Conservation (phyloP, 2,797 vertebrate genomes). For the Champsocephalus esox region DNA sequence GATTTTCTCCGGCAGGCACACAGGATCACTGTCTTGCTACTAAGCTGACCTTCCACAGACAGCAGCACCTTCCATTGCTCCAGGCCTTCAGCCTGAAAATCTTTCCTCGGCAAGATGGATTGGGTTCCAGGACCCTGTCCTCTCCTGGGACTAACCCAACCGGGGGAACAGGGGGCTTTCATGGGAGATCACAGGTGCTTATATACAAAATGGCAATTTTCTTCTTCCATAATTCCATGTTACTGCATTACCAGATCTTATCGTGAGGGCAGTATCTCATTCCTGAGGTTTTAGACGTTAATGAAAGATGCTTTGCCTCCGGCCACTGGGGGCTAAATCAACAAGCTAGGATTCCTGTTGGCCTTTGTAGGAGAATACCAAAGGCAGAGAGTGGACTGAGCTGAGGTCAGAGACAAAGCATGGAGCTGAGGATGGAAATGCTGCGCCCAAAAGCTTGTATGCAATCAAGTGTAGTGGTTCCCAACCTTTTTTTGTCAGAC, state of each 20-base stretch:
- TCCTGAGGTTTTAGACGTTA: constrained; percentile 87
- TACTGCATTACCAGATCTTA: constrained; percentile 89
- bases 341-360: constrained; percentile 84
- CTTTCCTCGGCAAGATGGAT: constrained; percentile 75
- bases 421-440: constrained; percentile 63
- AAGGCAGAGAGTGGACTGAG: constrained; percentile 64
- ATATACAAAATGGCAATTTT: constrained; percentile 90
- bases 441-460: constrained; percentile 47
- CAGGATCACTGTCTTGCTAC: constrained; percentile 72
- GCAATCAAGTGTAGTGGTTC: constrained; percentile 19
- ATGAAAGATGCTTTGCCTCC: constrained; percentile 88
- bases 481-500: not conserved
- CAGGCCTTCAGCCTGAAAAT: constrained; percentile 75
- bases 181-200: constrained; percentile 89
- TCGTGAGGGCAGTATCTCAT: constrained; percentile 85
- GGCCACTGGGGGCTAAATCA: constrained; percentile 81
- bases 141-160: constrained; percentile 80
- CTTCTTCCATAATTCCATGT: constrained; percentile 89
- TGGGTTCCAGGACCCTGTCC: constrained; percentile 75
- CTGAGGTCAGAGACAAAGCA: constrained; percentile 73
- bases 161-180: constrained; percentile 83
- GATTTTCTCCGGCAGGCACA: constrained; percentile 75
- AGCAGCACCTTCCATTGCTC: constrained; percentile 73
- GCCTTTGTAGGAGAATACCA: constrained; percentile 83
- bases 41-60: constrained; percentile 73